Percentiles rank a stretch among this genome's conserved stretches.
Conservation (phyloP, 1,140 invertebrate genomes). For the Heterodera carotae region DNA sequence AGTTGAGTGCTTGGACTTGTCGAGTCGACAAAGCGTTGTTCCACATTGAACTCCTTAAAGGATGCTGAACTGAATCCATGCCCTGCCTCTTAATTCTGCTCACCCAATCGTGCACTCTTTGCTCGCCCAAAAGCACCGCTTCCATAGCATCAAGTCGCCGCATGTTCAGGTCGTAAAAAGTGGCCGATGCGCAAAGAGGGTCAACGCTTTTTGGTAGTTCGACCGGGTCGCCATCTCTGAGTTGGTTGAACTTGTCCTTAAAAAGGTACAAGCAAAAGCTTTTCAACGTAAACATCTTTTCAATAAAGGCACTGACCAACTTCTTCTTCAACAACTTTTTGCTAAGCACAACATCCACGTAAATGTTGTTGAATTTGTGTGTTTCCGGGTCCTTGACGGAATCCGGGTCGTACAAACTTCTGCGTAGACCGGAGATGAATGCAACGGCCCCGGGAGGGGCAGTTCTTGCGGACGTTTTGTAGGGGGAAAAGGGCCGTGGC, state of each 20-base stretch:
- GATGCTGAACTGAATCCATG: neutral
- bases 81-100: neutral
- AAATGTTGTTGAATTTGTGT: slow-evolving; percentile 23
- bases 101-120: slow-evolving; percentile 19
- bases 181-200: slow-evolving; percentile 20
- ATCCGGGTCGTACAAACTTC: slow-evolving; percentile 15
- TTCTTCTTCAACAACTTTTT: slow-evolving; percentile 12
- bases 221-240: slow-evolving; percentile 22
- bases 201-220: slow-evolving; percentile 2
- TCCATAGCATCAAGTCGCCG: slow-evolving; percentile 8
- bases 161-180: slow-evolving; percentile 23
- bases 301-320: neutral
- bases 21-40: slow-evolving; percentile 19
- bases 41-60: slow-evolving; percentile 15
- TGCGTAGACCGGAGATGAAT: slow-evolving; percentile 11
- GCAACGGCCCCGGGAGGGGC: slow-evolving; percentile 7
- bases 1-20: slow-evolving; percentile 7
- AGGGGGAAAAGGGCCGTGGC: neutral
- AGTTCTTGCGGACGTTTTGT: neutral
- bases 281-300: neutral
- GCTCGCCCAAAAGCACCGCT: slow-evolving; percentile 15
- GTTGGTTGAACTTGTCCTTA: slow-evolving; percentile 23
- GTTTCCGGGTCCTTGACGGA: slow-evolving; percentile 10
- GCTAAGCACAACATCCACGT: slow-evolving; percentile 25
- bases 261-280: neutral